These are phyloP conservation scores for Drosophila novamexicana DNA, from an alignment of 1,140 invertebrate genomes.

Conservation along the genomic window DNA sequence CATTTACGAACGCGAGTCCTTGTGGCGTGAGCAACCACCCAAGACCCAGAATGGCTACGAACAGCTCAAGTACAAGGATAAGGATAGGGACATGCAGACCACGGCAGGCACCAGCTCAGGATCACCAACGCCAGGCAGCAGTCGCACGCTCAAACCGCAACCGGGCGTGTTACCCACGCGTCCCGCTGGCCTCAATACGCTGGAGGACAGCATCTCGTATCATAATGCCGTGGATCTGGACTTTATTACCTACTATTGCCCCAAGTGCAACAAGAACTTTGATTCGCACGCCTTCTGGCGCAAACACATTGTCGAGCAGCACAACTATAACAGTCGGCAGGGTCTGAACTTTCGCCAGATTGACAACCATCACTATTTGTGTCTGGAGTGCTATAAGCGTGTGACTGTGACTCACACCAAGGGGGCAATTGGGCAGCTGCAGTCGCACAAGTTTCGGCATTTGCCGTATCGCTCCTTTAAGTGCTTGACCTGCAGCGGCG, in stretches of 20 bases:
- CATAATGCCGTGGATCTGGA: constrained; percentile 80
- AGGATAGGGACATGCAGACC: constrained; percentile 8
- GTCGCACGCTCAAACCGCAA: constrained; percentile 50
- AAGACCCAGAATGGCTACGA: constrained; percentile 40
- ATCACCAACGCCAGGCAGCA: constrained; percentile 8
- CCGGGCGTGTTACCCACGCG: constrained; percentile 47
- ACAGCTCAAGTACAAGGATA: constrained; percentile 37
- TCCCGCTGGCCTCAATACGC: constrained; percentile 67
- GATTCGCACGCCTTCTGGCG: constrained; percentile 80
- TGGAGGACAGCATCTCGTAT: constrained; percentile 76
- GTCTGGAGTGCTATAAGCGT: constrained; percentile 79
- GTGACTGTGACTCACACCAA: constrained; percentile 80
- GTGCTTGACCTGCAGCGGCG: constrained; percentile 67
- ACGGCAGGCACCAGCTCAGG: constrained; percentile 14
- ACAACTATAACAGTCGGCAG: constrained; percentile 73
- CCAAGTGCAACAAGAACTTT: constrained; percentile 77
- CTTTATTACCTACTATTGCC: constrained; percentile 75
- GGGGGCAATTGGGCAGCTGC: constrained; percentile 78
- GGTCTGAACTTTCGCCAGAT: constrained; percentile 79
- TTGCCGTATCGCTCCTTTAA: constrained; percentile 79
- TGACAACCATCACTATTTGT: constrained; percentile 77
- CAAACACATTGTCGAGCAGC: constrained; percentile 77
- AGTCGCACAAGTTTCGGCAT: constrained; percentile 80
- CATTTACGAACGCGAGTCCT: constrained; percentile 54
- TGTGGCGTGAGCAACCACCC: constrained; percentile 28